Evolutionary conservation across 1,140 invertebrate species (phyloP), one percentile per base, ranked within the genome.

Genomic region (Elymnias hypermnestra): DNA sequence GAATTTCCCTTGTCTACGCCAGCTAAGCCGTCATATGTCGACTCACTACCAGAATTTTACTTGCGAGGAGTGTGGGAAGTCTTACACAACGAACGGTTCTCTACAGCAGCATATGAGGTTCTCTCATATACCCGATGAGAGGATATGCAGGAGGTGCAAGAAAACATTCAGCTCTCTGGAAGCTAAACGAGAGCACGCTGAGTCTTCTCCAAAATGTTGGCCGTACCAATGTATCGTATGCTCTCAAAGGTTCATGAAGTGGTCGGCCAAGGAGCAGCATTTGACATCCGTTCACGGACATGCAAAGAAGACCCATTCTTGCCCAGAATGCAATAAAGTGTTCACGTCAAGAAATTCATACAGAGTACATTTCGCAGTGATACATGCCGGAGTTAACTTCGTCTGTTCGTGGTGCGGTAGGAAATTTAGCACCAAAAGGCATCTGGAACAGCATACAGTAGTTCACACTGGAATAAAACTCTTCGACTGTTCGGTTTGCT

Each of bases 401-500:
- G 44, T 51, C 1, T 73, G 70, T 12, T 40, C 53, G 0, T 42
- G 44, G 13, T 73, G 70, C 15, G 62, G 57, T 0, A 43, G 45
- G 14, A 57, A 64, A 14, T 72, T 65, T 21, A 38, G 39, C 3
- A 53, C 48, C 1, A 57, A 55, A 7, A 42, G 37, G 3, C 37
- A 57, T 10, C 59, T 88, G 10, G 69, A 83, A 13, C 60, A 76
- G 5, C 88, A 89, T 43, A 72, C 70, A 6, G 54, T 83, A 1
- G 68, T 74, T 3, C 88, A 89, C 53, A 83, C 86, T 2, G 81
- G 83, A 5, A 68, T 78, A 8, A 82, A 82, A 39, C 72, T 76
- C 8, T 89, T 83, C 50, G 61, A 69, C 29, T 89, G 89, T 62
- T 49, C 62, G 17, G 63, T 76, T 10, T 89, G 89, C 56, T 64